These are phyloP conservation scores for Acromyrmex charruanus DNA, from an alignment of 1,140 invertebrate species.

Conservation along the genomic window DNA sequence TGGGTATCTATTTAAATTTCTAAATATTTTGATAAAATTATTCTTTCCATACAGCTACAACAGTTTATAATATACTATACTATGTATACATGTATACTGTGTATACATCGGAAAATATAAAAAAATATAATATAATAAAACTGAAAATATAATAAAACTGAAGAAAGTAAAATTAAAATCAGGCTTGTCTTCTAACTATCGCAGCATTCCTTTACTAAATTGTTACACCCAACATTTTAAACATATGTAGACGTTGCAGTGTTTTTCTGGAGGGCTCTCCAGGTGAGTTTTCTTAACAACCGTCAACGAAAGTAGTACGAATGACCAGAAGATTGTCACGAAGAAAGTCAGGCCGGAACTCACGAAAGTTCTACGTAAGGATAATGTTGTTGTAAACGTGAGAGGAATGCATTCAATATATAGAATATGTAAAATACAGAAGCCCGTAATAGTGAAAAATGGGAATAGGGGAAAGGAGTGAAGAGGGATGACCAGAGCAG, in stretches of 20 bases:
- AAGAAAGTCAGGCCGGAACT: constrained; percentile 41
- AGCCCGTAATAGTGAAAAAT: neutral
- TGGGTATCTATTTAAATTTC: too few species aligned
- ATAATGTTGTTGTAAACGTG: constrained; percentile 10
- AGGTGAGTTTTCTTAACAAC: neutral
- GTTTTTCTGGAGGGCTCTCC: neutral
- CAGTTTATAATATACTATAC: too few species aligned
- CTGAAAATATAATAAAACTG: too few species aligned
- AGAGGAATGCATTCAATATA: neutral
- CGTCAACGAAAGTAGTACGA: constrained; percentile 20
- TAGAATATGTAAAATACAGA: too few species aligned
- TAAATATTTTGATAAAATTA: too few species aligned
- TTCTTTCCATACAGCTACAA: too few species aligned
- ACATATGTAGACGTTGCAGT: neutral
- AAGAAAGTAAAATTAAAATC: neutral
- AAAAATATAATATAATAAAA: too few species aligned
- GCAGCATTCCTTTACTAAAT: neutral
- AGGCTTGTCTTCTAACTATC: neutral
- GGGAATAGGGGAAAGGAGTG: neutral
- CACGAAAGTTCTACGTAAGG: neutral
- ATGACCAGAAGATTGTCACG: neutral
- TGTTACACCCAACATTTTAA: neutral
- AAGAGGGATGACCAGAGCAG: neutral
- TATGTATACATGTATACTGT: too few species aligned
- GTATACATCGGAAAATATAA: neutral